These are phyloP conservation scores for Arctia plantaginis DNA, from an alignment of 2,888 invertebrate genomes.

Conservation along the genomic window DNA sequence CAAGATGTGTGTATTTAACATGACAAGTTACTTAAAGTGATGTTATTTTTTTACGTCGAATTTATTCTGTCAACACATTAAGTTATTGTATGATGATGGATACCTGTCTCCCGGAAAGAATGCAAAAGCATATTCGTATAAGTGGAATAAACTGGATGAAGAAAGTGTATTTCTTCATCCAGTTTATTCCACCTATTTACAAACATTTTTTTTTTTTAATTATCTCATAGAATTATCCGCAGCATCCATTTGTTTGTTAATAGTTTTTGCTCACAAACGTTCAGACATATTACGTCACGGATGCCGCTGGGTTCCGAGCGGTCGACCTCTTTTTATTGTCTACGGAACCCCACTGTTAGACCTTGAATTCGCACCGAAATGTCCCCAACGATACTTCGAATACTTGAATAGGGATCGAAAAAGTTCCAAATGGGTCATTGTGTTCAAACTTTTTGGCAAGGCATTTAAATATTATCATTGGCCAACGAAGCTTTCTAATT, in stretches of 20 bases:
- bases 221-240: conserved; percentile 52
- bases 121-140: background rate
- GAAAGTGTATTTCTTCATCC: background rate
- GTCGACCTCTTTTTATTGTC: conserved; percentile 65
- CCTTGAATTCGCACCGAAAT: conserved; percentile 72
- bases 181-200: background rate
- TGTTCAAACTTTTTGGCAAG: conserved; percentile 51
- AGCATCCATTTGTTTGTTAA: conserved; percentile 60
- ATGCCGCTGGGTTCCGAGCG: conserved; percentile 56
- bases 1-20: conserved; percentile 17
- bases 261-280: conserved; percentile 62
- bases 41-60: background rate
- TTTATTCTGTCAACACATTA: background rate
- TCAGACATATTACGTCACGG: conserved; percentile 76
- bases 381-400: conserved; percentile 64
- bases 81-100: background rate
- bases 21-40: conserved; percentile 12
- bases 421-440: conserved; percentile 60
- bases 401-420: conserved; percentile 65
- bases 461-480: conserved; percentile 51
- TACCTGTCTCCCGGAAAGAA: background rate
- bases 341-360: conserved; percentile 73
- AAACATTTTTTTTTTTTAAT: conserved; percentile 37
- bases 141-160: too few species aligned
- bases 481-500: conserved; percentile 43